phyloP scores from a whole-genome alignment of 1,140 invertebrate genomes.

The Ruditapes philippinarum region DNA sequence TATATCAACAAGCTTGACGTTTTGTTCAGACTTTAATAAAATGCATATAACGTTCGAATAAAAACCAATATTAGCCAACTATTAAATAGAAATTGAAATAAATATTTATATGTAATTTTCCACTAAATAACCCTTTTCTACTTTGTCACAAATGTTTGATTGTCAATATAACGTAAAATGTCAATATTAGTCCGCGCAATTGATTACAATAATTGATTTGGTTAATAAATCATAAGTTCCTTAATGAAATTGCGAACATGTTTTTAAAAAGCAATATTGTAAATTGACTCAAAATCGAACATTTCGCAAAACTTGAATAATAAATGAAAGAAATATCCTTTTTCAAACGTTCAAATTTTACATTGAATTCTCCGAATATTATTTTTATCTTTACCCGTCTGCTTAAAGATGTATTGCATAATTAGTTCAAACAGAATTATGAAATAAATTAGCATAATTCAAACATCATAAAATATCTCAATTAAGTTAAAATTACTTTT shows the following conservation, averaged over 20 bases:
- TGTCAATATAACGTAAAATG: not conserved
- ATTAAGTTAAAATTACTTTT: too few species aligned
- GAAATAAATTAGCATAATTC: too few species aligned
- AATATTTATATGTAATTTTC: not conserved
- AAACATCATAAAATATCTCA: too few species aligned
- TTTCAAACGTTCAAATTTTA: too few species aligned
- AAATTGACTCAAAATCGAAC: not conserved
- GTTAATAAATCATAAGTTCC: not conserved
- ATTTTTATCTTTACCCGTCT: too few species aligned
- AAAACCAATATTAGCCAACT: too few species aligned
- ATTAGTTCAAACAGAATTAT: too few species aligned
- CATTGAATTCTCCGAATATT: too few species aligned
- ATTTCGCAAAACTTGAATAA: not conserved
- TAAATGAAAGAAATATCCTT: not conserved
- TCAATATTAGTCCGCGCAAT: not conserved
- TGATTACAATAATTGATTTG: not conserved
- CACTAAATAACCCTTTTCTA: not conserved
- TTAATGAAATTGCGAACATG: not conserved
- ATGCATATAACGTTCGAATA: too few species aligned
- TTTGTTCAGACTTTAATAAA: too few species aligned
- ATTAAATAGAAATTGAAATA: slow-evolving; percentile 10
- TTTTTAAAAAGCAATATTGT: not conserved
- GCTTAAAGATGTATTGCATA: too few species aligned
- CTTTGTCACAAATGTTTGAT: not conserved
- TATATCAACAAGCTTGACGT: too few species aligned